These are phyloP conservation scores for Lonchura striata DNA, from an alignment of 2,113 vertebrate genomes.

Conservation along the genomic window DNA sequence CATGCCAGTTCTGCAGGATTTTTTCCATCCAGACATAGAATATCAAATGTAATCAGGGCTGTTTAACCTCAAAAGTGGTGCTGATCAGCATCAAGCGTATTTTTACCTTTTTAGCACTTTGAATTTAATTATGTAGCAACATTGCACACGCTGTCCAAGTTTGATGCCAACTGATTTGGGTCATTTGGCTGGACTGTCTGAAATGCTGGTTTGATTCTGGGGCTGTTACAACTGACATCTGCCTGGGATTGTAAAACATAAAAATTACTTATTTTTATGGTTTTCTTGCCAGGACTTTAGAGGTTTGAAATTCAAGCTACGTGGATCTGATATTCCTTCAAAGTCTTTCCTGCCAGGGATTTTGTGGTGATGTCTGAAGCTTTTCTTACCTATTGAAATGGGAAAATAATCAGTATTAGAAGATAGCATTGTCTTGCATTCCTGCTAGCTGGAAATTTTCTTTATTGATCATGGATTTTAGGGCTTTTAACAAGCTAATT, in stretches of 20 bases:
- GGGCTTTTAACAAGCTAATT: not conserved
- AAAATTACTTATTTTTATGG: not conserved
- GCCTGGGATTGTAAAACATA: not conserved
- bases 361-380: not conserved
- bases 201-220: not conserved
- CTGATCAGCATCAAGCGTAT: not conserved
- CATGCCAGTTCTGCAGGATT: not conserved
- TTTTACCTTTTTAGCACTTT: slow-evolving; percentile 7
- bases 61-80: not conserved
- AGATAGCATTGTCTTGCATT: not conserved
- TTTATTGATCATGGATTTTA: not conserved
- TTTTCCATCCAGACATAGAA: not conserved
- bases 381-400: not conserved
- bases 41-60: slow-evolving; percentile 34
- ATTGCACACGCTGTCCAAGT: not conserved
- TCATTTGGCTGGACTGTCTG: not conserved
- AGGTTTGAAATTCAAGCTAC: not conserved
- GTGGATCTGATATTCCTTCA: not conserved
- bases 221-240: not conserved
- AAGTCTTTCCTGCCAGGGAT: not conserved
- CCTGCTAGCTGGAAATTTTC: not conserved
- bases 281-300: not conserved
- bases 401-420: not conserved
- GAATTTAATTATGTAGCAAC: not conserved
- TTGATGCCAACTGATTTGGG: not conserved